Percentiles rank a stretch among this genome's conserved stretches.
Evolutionary conservation across 2,888 invertebrate genomes (phyloP).

Genomic region (Cantharis lateralis): DNA sequence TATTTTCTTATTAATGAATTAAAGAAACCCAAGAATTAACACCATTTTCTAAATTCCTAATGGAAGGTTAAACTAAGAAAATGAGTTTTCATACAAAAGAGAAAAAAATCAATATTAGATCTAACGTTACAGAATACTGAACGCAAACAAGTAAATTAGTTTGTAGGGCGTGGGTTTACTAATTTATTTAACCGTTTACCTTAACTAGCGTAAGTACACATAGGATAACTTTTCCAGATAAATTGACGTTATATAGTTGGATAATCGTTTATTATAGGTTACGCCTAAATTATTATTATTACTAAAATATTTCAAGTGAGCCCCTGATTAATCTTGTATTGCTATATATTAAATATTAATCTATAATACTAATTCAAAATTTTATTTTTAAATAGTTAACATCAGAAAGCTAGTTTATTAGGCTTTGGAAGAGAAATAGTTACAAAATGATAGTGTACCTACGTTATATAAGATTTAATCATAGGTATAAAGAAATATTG

Average conservation of each 20-base stretch:
- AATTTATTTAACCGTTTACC: slow-evolving; percentile 15
- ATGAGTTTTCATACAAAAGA: slow-evolving; percentile 20
- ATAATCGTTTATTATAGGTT: not conserved
- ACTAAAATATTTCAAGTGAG: not conserved
- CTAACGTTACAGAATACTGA: slow-evolving; percentile 32
- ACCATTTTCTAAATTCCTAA: not conserved
- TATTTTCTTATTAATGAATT: slow-evolving; percentile 1
- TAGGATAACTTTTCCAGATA: not conserved
- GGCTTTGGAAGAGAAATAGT: too few species aligned
- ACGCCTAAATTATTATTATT: not conserved
- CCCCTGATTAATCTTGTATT: too few species aligned
- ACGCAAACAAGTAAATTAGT: slow-evolving; percentile 36
- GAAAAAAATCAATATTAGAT: slow-evolving; percentile 28
- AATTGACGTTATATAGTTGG: not conserved
- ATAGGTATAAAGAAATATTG: too few species aligned
- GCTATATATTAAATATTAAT: too few species aligned
- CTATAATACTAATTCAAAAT: too few species aligned
- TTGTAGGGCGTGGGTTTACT: slow-evolving; percentile 27
- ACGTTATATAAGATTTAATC: too few species aligned
- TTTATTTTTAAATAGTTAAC: too few species aligned
- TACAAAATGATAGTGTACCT: too few species aligned
- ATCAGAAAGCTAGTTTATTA: too few species aligned
- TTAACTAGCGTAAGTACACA: not conserved
- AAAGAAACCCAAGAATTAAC: not conserved
- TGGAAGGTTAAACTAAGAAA: not conserved